Evolutionary conservation across 2,888 invertebrate genomes (phyloP), one percentile per base, ranked within the genome.

Genomic region (Tipula helvola): DNA sequence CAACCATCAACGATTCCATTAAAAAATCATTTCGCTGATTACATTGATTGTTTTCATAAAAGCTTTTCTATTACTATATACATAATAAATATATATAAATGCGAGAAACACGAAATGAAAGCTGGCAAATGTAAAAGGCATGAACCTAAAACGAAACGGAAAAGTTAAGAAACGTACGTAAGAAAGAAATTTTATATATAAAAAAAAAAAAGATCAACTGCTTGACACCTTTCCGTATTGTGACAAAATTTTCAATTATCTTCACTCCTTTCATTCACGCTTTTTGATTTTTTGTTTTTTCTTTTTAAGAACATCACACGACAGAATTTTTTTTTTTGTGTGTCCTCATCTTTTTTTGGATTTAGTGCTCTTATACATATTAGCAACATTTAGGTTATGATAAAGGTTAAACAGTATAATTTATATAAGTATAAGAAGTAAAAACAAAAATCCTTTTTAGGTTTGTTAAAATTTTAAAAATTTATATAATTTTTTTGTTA

Each of bases 221-320:
- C 28, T 71, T 71, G 71, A 71, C 71, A 71, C 71, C 71, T 71
- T 3, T 71, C 28, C 28, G 71, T 71, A 71, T 71, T 71, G 71
- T 71, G 71, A 71, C 71, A 71, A 71, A 71, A 71, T 71, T 71
- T 71, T 71, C 71, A 71, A 71, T 71, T 71, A 71, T 71, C 71
- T 71, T 71, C 71, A 71, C 71, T 71, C 71, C 28, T 71, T 71
- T 71, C 10, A 52, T 52, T n/a, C n/a, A 2, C 3, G 28, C 10
- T 71, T 71, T 10, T 10, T 28, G 28, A 28, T 28, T 28, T 28
- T 71, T 28, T 5, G 71, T 71, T 71, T 18, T 52, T 5, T 52
- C 2, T 8, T 52, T 52, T 10, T 28, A 71, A 71, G 28, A 71
- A 71, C 28, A 71, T 71, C 71, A 71, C 18, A 8, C 28, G 71